Evolutionary conservation across 2,888 invertebrate genomes (phyloP), one percentile per base, ranked within the genome.

Genomic region (Caenorhabditis imperialis): DNA sequence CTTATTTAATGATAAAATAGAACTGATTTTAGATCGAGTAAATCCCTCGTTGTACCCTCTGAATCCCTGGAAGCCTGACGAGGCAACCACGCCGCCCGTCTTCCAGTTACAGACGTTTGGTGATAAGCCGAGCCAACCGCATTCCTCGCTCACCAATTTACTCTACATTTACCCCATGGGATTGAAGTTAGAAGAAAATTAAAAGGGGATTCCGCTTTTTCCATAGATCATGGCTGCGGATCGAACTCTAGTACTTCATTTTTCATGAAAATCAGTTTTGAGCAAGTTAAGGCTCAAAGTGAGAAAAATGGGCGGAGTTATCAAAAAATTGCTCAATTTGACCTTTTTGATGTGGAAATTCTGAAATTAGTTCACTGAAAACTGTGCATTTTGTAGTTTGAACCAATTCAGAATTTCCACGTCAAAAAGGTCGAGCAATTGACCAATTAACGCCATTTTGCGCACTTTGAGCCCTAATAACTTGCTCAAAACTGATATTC

Each of bases 121-220:
- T 3, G 88, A 89, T 47, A 85, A 76, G 76, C 85, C 86, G 51
- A 92, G 92, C 88, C 92, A 92, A 82, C 91, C 92, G 25, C 92
- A 93, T 89, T 95, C 96, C 0, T 93, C 93, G 87, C 93, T 93
- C 2, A 90, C 93, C 25, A 97, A 98, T 89, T 93, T 95, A 88
- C 90, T 98, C 38, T 98, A 95, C 89, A 93, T 98, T 16, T 95
- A 96, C 88, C 98, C 98, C 0, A 90, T 93, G 81, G 62, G 73
- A n/a, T 69, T 86, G 54, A 81, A 81, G 77, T 82, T 23, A 51
- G 72, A n/a, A n/a, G n/a, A n/a, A n/a, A n/a, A n/a, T n/a, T n/a
- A n/a, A n/a, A n/a, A n/a, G n/a, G n/a, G n/a, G n/a, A n/a, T n/a
- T n/a, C n/a, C n/a, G n/a, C n/a, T n/a, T n/a, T n/a, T n/a, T n/a